Conservation (phyloP, 2,888 invertebrate genomes). For the Candidula unifasciata region DNA sequence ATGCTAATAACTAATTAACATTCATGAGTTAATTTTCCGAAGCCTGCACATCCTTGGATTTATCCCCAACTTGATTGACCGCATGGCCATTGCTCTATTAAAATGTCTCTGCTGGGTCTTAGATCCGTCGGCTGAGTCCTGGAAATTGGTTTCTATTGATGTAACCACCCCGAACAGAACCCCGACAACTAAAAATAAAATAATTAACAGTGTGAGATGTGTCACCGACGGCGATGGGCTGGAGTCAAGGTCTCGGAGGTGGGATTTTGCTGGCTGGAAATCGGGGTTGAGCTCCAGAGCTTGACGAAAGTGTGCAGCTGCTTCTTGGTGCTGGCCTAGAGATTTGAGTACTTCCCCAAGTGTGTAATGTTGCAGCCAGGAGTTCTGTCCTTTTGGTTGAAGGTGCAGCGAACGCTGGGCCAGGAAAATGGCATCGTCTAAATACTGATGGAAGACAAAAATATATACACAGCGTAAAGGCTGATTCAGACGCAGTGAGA, state of each 20-base stretch:
- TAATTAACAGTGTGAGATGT: slow-evolving; percentile 90
- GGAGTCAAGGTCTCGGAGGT: slow-evolving; percentile 87
- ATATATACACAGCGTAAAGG: not conserved
- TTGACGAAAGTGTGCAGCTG: slow-evolving; percentile 88
- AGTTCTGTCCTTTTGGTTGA: slow-evolving; percentile 89
- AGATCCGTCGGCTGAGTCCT: slow-evolving; percentile 64
- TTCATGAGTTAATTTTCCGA: slow-evolving; percentile 39
- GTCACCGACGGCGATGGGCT: slow-evolving; percentile 84
- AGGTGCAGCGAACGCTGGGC: slow-evolving; percentile 90
- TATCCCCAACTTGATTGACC: slow-evolving; percentile 83
- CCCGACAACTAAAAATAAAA: slow-evolving; percentile 87
- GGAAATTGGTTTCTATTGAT: slow-evolving; percentile 82
- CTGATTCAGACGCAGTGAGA: too few species aligned
- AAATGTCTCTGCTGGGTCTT: slow-evolving; percentile 88
- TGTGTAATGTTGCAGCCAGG: slow-evolving; percentile 94
- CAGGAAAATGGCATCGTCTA: slow-evolving; percentile 92
- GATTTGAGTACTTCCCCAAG: slow-evolving; percentile 94
- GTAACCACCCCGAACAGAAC: slow-evolving; percentile 90
- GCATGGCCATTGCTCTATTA: slow-evolving; percentile 93
- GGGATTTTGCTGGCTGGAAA: slow-evolving; percentile 88
- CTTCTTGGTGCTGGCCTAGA: slow-evolving; percentile 89
- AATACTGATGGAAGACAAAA: slow-evolving; percentile 83
- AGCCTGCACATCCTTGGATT: slow-evolving; percentile 71
- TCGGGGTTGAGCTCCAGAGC: slow-evolving; percentile 90
- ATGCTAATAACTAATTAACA: not conserved